Evolutionary conservation across 2,113 vertebrate species (phyloP).

Genomic region (Lanius ludovicianus): DNA sequence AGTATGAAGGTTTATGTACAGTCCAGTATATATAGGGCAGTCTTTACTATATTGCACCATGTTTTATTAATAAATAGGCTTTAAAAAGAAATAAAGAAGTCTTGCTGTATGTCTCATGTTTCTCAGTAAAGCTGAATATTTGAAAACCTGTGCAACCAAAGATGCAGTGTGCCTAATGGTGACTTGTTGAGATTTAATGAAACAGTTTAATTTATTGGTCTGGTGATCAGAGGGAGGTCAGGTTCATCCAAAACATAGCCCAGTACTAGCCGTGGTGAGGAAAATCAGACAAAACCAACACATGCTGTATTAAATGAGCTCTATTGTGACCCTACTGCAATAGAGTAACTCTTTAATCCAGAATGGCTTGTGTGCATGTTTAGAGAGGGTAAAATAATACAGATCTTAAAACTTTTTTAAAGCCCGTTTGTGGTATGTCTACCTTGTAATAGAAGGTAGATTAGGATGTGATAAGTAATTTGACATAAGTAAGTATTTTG

Average conservation of each 20-base stretch:
- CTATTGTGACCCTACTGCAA: neutral
- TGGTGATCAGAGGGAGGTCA: neutral
- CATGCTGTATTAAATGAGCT: neutral
- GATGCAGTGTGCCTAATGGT: neutral
- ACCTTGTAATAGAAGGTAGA: neutral
- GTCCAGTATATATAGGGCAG: neutral
- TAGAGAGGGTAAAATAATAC: neutral
- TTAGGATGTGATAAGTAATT: neutral
- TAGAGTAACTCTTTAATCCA: neutral
- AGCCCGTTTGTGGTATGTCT: fast-evolving
- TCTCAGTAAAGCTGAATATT: neutral
- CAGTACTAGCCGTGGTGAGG: neutral
- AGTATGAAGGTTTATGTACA: neutral
- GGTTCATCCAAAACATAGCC: neutral
- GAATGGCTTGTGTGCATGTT: neutral
- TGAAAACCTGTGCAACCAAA: neutral
- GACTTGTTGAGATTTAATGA: neutral
- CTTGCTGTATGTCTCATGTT: neutral
- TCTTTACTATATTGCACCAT: neutral
- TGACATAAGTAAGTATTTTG: neutral
- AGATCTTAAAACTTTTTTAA: neutral
- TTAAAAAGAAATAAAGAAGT: neutral
- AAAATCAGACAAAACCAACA: neutral
- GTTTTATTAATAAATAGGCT: neutral
- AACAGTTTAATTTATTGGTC: neutral